Conservation (phyloP, 2,888 invertebrate species). For the Drosophila pegasa region DNA sequence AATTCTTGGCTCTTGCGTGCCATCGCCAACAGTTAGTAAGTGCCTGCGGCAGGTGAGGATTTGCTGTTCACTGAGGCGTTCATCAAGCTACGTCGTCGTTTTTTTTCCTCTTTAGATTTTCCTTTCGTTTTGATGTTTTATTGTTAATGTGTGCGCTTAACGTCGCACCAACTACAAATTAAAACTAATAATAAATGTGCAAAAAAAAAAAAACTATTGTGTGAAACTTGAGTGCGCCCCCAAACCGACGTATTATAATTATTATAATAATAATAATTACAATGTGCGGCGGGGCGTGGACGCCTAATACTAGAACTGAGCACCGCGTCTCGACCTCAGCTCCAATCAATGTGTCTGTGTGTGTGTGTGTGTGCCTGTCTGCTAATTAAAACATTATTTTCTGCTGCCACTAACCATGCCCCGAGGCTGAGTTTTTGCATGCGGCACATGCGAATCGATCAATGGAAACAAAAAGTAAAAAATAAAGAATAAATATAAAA, state of each 20-base stretch:
- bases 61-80: conserved; percentile 33
- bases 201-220: conserved; percentile 35
- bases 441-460: conserved; percentile 42
- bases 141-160: conserved; percentile 55
- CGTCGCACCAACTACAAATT: conserved; percentile 46
- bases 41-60: background rate
- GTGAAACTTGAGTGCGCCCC: conserved; percentile 41
- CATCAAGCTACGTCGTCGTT: conserved; percentile 9
- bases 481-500: conserved; percentile 8
- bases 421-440: conserved; percentile 64
- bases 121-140: conserved; percentile 33
- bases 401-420: conserved; percentile 58
- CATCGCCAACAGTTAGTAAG: conserved; percentile 20
- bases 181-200: conserved; percentile 43
- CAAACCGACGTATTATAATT: conserved; percentile 25
- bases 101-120: conserved; percentile 33
- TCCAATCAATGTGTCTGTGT: conserved; percentile 18
- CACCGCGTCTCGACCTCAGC: conserved; percentile 36
- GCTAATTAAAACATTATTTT: conserved; percentile 74
- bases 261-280: conserved; percentile 30
- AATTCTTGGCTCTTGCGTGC: conserved; percentile 34
- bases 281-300: conserved; percentile 35
- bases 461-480: conserved; percentile 27
- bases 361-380: conserved; percentile 2
- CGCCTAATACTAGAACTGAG: conserved; percentile 23